Percentiles rank a stretch among this genome's conserved stretches.
These are phyloP conservation scores for Hofmannophila pseudospretella DNA, from an alignment of 2,888 invertebrate species.

Conservation along the genomic window DNA sequence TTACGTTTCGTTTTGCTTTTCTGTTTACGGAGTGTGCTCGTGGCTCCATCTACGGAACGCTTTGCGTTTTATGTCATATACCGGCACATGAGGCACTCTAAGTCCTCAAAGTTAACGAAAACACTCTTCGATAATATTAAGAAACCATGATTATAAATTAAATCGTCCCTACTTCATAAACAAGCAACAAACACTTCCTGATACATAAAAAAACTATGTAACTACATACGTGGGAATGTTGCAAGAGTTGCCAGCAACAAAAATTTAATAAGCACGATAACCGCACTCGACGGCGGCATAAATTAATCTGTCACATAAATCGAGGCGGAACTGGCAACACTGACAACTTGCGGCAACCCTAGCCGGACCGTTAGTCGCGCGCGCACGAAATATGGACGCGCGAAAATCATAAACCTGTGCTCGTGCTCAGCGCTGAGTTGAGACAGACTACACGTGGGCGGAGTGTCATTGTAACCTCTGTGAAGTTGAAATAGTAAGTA, in stretches of 20 bases:
- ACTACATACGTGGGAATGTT: conserved; percentile 4
- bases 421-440: conserved; percentile 6
- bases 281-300: conserved; percentile 18
- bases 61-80: too few species aligned
- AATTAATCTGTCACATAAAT: conserved; percentile 44
- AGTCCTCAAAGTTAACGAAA: too few species aligned
- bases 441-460: conserved; percentile 5
- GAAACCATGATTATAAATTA: too few species aligned
- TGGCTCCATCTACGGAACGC: too few species aligned
- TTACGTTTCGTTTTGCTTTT: too few species aligned
- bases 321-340: conserved; percentile 28
- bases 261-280: conserved; percentile 16
- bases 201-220: not conserved
- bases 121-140: too few species aligned
- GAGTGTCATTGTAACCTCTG: not conserved
- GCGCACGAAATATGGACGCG: conserved; percentile 49
- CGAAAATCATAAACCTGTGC: conserved; percentile 56
- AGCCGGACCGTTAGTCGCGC: conserved; percentile 37
- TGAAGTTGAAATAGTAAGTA: not conserved
- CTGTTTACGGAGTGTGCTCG: too few species aligned
- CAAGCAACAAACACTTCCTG: too few species aligned
- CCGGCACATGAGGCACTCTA: too few species aligned
- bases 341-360: too few species aligned
- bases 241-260: conserved; percentile 9
- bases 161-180: too few species aligned